phyloP scores from a whole-genome alignment of 2,888 invertebrate species.

The Rhingia rostrata region DNA sequence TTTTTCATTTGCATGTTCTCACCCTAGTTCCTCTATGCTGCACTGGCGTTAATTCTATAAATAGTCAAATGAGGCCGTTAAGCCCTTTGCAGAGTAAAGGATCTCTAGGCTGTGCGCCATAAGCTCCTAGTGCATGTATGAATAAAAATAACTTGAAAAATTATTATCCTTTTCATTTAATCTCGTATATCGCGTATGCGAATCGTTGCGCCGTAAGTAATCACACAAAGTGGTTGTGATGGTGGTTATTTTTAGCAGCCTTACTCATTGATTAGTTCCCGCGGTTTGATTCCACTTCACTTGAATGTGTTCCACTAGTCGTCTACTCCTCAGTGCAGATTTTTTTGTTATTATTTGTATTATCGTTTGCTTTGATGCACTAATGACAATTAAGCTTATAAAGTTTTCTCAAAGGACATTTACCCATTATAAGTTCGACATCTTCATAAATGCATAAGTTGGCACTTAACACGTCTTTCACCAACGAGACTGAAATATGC shows the following conservation, averaged over 20 bases:
- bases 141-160: conserved; percentile 45
- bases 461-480: conserved; percentile 47
- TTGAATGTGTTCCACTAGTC: conserved; percentile 23
- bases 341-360: not conserved
- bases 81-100: conserved; percentile 24
- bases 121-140: conserved; percentile 44
- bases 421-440: conserved; percentile 59
- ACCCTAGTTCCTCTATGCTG: conserved; percentile 32
- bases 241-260: conserved; percentile 18
- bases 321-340: not conserved
- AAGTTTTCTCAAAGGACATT: conserved; percentile 45
- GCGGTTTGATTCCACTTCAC: conserved; percentile 19
- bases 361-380: not conserved
- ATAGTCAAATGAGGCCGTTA: conserved; percentile 60
- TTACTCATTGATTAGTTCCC: conserved; percentile 26
- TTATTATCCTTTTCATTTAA: conserved; percentile 40
- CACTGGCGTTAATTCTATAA: conserved; percentile 45
- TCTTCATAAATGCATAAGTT: conserved; percentile 56
- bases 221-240: conserved; percentile 13
- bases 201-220: conserved; percentile 38
- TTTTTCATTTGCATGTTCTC: conserved; percentile 50
- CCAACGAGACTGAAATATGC: not conserved
- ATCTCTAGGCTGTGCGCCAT: conserved; percentile 20
- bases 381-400: conserved; percentile 4
- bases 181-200: not conserved